A percentile compares a stretch with the other conserved stretches of the same genome.
Conservation (phyloP, 2,113 vertebrate genomes). For the Cynocephalus volans region DNA sequence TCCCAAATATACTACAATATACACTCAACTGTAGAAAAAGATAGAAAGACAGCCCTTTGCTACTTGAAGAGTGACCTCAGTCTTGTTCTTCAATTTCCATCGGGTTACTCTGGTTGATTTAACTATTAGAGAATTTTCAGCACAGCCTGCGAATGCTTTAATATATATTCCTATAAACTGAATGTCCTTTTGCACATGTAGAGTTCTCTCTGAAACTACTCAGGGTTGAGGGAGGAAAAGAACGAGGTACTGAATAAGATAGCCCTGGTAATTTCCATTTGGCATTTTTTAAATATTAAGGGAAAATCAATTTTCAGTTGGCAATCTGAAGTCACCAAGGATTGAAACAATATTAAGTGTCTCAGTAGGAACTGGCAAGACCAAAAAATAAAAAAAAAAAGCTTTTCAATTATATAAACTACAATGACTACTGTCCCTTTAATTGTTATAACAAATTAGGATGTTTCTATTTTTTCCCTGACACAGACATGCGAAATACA, state of each 20-base stretch:
- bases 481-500: not conserved
- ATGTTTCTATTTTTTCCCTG: not conserved
- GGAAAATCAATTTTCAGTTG: not conserved
- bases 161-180: not conserved
- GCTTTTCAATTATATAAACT: constrained; percentile 1
- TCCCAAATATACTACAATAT: not conserved
- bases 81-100: not conserved
- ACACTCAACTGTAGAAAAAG: not conserved
- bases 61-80: not conserved
- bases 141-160: not conserved
- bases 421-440: not conserved
- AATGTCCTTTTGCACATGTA: not conserved
- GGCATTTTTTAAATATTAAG: not conserved
- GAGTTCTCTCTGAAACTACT: not conserved
- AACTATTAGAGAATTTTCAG: not conserved
- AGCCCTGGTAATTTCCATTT: not conserved
- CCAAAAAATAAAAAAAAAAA: not conserved
- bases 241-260: not conserved
- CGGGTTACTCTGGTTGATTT: not conserved
- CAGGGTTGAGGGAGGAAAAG: not conserved
- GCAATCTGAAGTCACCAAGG: constrained; percentile 35
- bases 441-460: constrained; percentile 67
- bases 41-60: not conserved
- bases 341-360: constrained; percentile 35
- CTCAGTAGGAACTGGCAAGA: constrained; percentile 18